Percentiles rank a stretch among this genome's conserved stretches.
phyloP scores from a whole-genome alignment of 2,113 vertebrate species.

The Serilophus lunatus region DNA sequence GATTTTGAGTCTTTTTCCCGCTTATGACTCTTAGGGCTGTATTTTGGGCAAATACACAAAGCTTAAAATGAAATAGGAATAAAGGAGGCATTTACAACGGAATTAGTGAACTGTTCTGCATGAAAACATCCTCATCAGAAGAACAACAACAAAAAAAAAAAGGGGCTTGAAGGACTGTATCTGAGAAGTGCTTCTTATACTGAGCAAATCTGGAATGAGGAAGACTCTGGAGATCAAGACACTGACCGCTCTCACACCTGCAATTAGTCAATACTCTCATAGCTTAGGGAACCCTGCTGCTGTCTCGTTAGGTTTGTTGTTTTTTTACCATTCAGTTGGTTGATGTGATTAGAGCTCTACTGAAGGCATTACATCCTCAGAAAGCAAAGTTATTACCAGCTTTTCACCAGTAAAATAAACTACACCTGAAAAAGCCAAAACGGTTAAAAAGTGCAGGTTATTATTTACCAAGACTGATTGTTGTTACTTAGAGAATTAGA shows the following conservation, averaged over 20 bases:
- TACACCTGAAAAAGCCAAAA: not conserved
- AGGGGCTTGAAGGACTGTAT: not conserved
- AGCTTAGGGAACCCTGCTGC: not conserved
- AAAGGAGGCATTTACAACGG: not conserved
- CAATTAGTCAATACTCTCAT: not conserved
- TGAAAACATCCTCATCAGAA: not conserved
- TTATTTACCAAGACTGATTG: not conserved
- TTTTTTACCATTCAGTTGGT: not conserved
- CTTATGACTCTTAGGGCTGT: not conserved
- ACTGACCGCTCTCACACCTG: not conserved
- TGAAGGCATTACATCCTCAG: not conserved
- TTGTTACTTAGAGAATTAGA: not conserved
- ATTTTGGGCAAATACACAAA: not conserved
- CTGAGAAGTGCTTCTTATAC: not conserved
- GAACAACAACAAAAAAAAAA: too few relatives aligned
- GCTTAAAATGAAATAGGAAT: not conserved
- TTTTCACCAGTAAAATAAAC: not conserved
- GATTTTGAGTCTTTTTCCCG: not conserved
- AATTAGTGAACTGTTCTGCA: accelerated
- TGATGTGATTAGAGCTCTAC: not conserved
- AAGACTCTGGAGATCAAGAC: not conserved
- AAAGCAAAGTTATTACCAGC: not conserved
- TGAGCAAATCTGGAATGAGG: not conserved
- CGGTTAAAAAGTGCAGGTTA: not conserved
- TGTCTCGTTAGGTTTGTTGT: too few relatives aligned